Conservation (phyloP, 1,140 invertebrate genomes). For the Drosophila repleta region DNA sequence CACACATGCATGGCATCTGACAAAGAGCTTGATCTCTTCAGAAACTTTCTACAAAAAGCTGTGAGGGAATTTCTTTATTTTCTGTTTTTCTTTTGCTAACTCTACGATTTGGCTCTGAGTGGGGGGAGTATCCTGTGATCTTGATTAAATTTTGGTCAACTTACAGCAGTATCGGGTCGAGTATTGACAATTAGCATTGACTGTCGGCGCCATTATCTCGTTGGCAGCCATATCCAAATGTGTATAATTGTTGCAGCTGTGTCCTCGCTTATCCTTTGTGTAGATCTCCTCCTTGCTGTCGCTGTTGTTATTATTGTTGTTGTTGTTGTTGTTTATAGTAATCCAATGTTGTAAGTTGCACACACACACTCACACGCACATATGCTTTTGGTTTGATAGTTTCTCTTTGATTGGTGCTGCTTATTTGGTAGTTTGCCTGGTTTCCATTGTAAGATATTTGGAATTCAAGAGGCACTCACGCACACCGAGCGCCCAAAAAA, state of each 20-base stretch:
- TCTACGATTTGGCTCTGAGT: not conserved
- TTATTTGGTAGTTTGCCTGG: constrained; percentile 48
- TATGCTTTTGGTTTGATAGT: constrained; percentile 49
- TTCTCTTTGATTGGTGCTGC: constrained; percentile 55
- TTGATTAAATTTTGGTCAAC: constrained; percentile 25
- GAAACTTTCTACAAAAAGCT: constrained; percentile 27
- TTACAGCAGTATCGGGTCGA: constrained; percentile 83
- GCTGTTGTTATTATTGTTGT: not conserved
- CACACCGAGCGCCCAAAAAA: constrained; percentile 52
- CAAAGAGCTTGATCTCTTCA: constrained; percentile 9
- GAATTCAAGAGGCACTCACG: constrained; percentile 75
- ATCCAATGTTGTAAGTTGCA: constrained; percentile 51
- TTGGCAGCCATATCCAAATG: constrained; percentile 78
- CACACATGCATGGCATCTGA: not conserved
- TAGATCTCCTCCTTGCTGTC: constrained; percentile 1
- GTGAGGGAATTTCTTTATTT: constrained; percentile 3
- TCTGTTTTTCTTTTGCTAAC: not conserved
- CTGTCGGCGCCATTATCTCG: constrained; percentile 81
- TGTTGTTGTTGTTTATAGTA: constrained; percentile 29
- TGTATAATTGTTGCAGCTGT: constrained; percentile 14
- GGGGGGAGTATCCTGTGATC: not conserved
- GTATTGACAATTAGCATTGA: constrained; percentile 82
- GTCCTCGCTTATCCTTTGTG: constrained; percentile 48
- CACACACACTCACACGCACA: constrained; percentile 21
- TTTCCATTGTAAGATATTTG: constrained; percentile 68